Conservation (phyloP, 2,113 vertebrate species). For the Cariama cristata region DNA sequence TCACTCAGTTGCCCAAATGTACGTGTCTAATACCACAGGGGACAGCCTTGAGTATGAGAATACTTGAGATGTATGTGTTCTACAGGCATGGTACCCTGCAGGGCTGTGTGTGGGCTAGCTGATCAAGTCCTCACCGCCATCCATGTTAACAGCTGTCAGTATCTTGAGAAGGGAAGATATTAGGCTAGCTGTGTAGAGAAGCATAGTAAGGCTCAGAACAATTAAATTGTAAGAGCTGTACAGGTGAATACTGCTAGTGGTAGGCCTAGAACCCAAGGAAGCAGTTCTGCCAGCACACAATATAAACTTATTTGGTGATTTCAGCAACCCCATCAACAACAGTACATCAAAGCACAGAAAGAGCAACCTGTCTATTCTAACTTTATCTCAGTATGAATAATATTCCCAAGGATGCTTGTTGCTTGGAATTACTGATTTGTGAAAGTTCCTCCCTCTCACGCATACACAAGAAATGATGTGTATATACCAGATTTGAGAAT, state of each 20-base stretch:
- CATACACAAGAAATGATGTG: not conserved
- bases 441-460: not conserved
- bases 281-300: not conserved
- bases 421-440: not conserved
- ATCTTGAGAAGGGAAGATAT: not conserved
- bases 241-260: not conserved
- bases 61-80: not conserved
- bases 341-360: not conserved
- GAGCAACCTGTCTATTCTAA: not conserved
- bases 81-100: not conserved
- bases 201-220: not conserved
- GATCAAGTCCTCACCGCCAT: not conserved
- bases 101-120: not conserved
- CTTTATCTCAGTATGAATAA: not conserved
- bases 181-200: rapidly evolving
- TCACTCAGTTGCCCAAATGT: not conserved
- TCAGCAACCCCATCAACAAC: not conserved
- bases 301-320: not conserved
- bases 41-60: not conserved
- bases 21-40: rapidly evolving
- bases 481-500: not conserved
- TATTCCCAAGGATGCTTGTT: not conserved
- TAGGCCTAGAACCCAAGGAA: not conserved
- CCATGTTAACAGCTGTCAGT: not conserved
- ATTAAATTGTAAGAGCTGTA: rapidly evolving